These are phyloP conservation scores for Eudasyphora cyanicolor DNA, from an alignment of 2,888 invertebrate genomes.

Conservation along the genomic window DNA sequence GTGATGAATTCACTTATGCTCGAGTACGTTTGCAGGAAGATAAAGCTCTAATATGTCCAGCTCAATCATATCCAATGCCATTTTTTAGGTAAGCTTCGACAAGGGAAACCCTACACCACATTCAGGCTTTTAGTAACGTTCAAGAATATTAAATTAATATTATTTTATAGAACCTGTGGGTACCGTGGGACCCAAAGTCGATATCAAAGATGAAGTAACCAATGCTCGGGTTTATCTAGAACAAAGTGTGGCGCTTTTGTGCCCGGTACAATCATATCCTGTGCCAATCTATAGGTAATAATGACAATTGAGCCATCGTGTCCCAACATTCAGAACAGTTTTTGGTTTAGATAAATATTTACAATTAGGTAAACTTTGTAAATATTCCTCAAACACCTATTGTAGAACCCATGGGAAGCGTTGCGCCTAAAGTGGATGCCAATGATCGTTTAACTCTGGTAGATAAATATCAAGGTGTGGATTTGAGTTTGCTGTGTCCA, in stretches of 20 bases:
- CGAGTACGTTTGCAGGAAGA: slow-evolving; percentile 72
- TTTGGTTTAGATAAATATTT: slow-evolving; percentile 18
- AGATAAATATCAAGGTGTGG: slow-evolving; percentile 77
- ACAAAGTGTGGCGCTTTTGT: slow-evolving; percentile 84
- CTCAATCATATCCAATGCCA: slow-evolving; percentile 81
- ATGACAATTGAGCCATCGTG: neutral
- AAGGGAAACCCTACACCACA: slow-evolving; percentile 35
- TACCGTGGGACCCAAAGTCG: slow-evolving; percentile 84
- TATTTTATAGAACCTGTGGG: slow-evolving; percentile 80
- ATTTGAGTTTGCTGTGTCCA: slow-evolving; percentile 86
- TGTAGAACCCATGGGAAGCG: slow-evolving; percentile 86
- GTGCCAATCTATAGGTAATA: slow-evolving; percentile 69
- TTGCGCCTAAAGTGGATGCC: slow-evolving; percentile 85
- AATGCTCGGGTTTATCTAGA: slow-evolving; percentile 80
- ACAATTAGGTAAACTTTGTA: neutral
- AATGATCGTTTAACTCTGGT: slow-evolving; percentile 84
- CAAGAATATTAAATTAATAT: slow-evolving; percentile 12
- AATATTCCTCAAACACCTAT: no score
- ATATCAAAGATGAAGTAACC: slow-evolving; percentile 84
- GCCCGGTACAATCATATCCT: slow-evolving; percentile 83
- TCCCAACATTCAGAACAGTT: slow-evolving; percentile 45
- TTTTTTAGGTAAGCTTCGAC: slow-evolving; percentile 74
- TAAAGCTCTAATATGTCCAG: slow-evolving; percentile 86
- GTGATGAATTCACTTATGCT: slow-evolving; percentile 81
- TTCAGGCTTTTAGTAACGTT: slow-evolving; percentile 58